Base-by-base conservation (phyloP, 2,888 invertebrate genomes). In the Apotomis turbidana region DNA sequence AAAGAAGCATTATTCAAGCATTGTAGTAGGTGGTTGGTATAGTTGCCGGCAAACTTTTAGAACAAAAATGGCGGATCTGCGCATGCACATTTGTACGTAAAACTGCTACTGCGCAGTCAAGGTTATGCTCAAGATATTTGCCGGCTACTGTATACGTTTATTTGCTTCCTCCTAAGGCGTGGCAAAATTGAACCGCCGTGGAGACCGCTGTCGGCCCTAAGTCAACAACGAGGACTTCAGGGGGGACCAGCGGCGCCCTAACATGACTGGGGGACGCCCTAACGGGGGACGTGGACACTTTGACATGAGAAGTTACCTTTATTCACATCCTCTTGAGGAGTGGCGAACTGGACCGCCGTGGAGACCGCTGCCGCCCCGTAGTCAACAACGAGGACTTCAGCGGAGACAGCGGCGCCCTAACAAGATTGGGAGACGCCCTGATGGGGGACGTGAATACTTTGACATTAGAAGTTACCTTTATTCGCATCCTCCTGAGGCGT, bases 331-430 rank as follows among this genome's bases (percentile, higher is more conserved):
- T 93, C 93, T 0, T 79, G 81, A 0, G 92, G 91, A 0, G 92
- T 86, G 0, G 93, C 90, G 27, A 27, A 27, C 27, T 27, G 27
- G 27, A 27, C 27, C 27, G 27, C 0, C 91, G 92, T 0, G 91
- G 90, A 54, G 86, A 80, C 55, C 87, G 80, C 74, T 87, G 86
- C 67, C 87, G 83, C 0, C 90, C 89, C n/a, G 80, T 74, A 64
- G 83, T 86, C 0, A 91, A 89, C 51, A 93, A 54, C 0, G 93
- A 89, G 0, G 91, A 90, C 73, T 92, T 93, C 0, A 93, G 76
- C 5, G 93, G 93, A 0, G 92, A 93, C 0, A 27, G 2, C 27
- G 27, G 27, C 27, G 27, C 27, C 27, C 27, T 27, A 27, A 27
- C 27, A 15, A 1, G 15, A n/a, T n/a, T n/a, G n/a, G n/a, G n/a